Evolutionary conservation across 1,140 invertebrate genomes (phyloP).

Genomic region (Drosophila tsacasi): DNA sequence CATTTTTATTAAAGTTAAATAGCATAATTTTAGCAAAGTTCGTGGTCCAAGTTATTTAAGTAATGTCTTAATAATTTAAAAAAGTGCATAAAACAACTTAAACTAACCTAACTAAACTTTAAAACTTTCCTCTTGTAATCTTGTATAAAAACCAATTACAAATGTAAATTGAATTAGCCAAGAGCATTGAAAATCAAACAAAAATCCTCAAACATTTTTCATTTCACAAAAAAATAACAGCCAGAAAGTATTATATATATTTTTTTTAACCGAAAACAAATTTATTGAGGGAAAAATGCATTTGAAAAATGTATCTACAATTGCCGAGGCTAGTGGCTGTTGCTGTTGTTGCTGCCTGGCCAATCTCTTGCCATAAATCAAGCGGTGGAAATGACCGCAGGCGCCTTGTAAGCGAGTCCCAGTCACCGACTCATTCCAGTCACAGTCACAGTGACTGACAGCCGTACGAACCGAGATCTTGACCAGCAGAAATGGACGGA

Average conservation of each 20-base stretch:
- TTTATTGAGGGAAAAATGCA: constrained; percentile 50
- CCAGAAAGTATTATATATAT: constrained; percentile 23
- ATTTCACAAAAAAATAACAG: constrained; percentile 35
- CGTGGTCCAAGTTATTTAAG: too few relatives aligned
- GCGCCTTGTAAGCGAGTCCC: constrained; percentile 81
- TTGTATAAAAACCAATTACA: constrained; percentile 46
- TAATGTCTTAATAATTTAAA: too few relatives aligned
- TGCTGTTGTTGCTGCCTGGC: constrained; percentile 35
- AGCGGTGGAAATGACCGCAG: constrained; percentile 78
- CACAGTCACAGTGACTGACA: constrained; percentile 65
- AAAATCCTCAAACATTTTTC: constrained; percentile 53
- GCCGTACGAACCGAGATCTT: constrained; percentile 76
- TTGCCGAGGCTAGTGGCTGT: constrained; percentile 64
- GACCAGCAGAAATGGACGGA: constrained; percentile 55
- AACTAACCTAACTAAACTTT: background rate
- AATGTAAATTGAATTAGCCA: constrained; percentile 66
- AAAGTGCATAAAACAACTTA: too few relatives aligned
- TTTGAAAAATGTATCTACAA: constrained; percentile 80
- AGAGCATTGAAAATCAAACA: constrained; percentile 40
- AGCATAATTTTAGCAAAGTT: too few relatives aligned
- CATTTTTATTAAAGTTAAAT: too few relatives aligned
- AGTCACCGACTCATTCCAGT: constrained; percentile 59
- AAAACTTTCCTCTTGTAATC: background rate
- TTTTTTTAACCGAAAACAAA: constrained; percentile 19
- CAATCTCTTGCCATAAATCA: constrained; percentile 83